A percentile compares a stretch with the other conserved stretches of the same genome.
Conservation (phyloP, 2,113 vertebrate genomes). For the Colaptes auratus region DNA sequence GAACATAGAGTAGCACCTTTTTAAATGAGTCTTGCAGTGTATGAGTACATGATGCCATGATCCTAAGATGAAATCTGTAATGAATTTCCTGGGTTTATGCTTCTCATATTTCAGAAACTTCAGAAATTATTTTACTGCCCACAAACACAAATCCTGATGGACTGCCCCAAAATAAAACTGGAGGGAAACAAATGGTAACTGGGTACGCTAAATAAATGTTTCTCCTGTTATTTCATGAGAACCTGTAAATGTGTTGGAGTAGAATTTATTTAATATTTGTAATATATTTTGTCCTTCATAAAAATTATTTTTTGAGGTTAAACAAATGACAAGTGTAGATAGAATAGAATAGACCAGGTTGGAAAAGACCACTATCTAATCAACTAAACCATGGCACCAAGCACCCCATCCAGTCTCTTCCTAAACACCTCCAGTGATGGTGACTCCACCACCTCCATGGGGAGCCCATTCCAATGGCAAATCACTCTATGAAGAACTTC, state of each 20-base stretch:
- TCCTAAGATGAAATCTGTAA: neutral
- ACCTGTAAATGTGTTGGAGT: neutral
- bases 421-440: too few relatives aligned
- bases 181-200: neutral
- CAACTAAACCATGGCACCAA: too few relatives aligned
- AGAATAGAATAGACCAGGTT: too few relatives aligned
- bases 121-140: neutral
- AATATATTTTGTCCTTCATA: neutral
- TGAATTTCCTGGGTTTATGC: neutral
- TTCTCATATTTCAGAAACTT: neutral
- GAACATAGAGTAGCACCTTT: neutral
- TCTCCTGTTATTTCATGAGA: neutral
- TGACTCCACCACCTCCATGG: too few relatives aligned
- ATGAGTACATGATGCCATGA: neutral
- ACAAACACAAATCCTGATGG: neutral
- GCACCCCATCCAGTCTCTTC: too few relatives aligned
- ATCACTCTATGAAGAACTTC: too few relatives aligned
- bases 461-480: too few relatives aligned
- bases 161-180: neutral
- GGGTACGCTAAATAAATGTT: neutral
- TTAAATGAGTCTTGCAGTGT: neutral
- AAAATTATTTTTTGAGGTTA: neutral
- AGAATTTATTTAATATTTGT: neutral
- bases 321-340: neutral
- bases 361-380: too few relatives aligned